A percentile compares a stretch with the other conserved stretches of the same genome.
These are phyloP conservation scores for Rhynchotus rufescens DNA, from an alignment of 2,797 vertebrate species.

Conservation along the genomic window DNA sequence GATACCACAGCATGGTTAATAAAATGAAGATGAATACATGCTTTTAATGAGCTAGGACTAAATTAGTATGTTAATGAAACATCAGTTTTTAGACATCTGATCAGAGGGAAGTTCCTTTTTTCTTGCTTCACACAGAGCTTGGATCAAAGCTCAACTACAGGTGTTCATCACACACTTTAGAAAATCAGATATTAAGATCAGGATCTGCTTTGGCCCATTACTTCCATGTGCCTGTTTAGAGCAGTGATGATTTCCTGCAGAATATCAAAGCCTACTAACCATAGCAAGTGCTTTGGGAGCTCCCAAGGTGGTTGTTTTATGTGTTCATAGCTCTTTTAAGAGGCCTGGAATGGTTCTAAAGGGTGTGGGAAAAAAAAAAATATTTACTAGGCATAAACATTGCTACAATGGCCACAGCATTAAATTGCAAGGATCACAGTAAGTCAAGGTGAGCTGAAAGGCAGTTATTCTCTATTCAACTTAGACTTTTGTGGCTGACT, in stretches of 20 bases:
- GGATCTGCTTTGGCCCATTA: background rate
- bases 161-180: background rate
- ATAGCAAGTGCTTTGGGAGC: background rate
- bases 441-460: conserved; percentile 35
- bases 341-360: background rate
- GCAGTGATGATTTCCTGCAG: background rate
- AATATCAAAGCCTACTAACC: background rate
- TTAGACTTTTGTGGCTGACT: background rate
- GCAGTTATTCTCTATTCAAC: conserved; percentile 24
- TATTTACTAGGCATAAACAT: background rate
- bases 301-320: background rate
- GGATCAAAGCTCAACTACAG: background rate
- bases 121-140: background rate
- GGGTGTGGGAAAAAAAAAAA: conserved; percentile 1
- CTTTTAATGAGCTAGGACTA: conserved; percentile 43
- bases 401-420: background rate
- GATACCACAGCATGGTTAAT: background rate
- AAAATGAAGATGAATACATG: conserved; percentile 44
- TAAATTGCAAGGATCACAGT: conserved; percentile 14
- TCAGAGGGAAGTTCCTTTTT: background rate
- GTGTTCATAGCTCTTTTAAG: background rate
- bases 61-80: conserved; percentile 1
- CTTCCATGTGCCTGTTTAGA: background rate
- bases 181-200: background rate
- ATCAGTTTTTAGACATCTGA: conserved; percentile 9